Evolutionary conservation across 2,888 invertebrate species (phyloP).

Genomic region (Meganola albula): DNA sequence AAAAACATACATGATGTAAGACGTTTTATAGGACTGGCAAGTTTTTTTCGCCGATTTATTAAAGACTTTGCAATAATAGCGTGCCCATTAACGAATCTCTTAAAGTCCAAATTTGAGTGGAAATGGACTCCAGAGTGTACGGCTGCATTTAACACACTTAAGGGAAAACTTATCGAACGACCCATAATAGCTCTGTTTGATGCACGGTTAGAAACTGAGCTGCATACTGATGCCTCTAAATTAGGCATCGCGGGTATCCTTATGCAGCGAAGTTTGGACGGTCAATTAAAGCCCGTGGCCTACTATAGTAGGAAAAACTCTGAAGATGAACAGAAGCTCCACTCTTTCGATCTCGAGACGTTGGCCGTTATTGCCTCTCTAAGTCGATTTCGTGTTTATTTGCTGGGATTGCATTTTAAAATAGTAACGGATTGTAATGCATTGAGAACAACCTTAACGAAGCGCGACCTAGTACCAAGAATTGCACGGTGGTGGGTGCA

Average conservation of each 20-base stretch:
- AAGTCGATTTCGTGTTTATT: constrained; percentile 17
- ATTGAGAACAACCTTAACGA: constrained; percentile 16
- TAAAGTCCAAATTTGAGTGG: constrained; percentile 6
- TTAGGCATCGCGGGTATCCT: background rate
- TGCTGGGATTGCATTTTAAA: constrained; percentile 11
- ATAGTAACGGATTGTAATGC: constrained; percentile 22
- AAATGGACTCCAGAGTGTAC: constrained; percentile 4
- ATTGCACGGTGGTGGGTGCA: constrained; percentile 21
- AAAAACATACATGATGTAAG: background rate
- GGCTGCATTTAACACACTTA: constrained; percentile 5
- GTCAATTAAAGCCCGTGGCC: constrained; percentile 5
- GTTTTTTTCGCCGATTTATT: constrained; percentile 1
- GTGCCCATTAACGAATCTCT: constrained; percentile 7
- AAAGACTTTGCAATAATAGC: constrained; percentile 1
- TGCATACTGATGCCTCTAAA: constrained; percentile 1
- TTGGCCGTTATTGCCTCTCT: constrained; percentile 14
- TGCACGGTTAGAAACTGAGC: background rate
- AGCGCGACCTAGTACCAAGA: constrained; percentile 21
- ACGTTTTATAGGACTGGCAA: background rate
- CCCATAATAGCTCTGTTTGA: background rate
- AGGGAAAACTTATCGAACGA: constrained; percentile 1
- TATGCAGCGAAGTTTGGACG: background rate
- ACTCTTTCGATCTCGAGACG: constrained; percentile 13
- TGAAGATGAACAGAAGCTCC: constrained; percentile 14
- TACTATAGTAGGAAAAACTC: constrained; percentile 19